phyloP scores from a whole-genome alignment of 1,140 invertebrate species.

The Campodea augens region DNA sequence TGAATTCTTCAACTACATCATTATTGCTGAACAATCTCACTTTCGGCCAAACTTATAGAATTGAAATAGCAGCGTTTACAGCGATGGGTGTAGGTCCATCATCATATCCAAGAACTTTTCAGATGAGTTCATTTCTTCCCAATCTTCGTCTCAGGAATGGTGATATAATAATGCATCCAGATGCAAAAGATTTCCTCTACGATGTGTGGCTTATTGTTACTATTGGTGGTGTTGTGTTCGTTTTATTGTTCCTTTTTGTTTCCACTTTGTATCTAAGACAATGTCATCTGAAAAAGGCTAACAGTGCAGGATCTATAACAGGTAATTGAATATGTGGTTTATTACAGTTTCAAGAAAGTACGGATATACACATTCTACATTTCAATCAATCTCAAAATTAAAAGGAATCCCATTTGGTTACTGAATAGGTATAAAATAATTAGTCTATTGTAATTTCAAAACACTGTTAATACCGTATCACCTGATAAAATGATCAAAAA shows the following conservation, averaged over 20 bases:
- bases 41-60: slow-evolving; percentile 39
- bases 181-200: slow-evolving; percentile 30
- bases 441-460: too few species aligned
- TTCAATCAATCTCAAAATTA: too few species aligned
- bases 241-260: slow-evolving; percentile 49
- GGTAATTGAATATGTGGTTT: too few species aligned
- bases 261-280: slow-evolving; percentile 39
- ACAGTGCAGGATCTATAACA: too few species aligned
- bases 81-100: slow-evolving; percentile 49
- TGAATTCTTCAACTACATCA: slow-evolving; percentile 32
- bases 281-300: slow-evolving; percentile 29
- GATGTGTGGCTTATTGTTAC: slow-evolving; percentile 60
- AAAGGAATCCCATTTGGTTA: too few species aligned
- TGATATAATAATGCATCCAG: slow-evolving; percentile 7
- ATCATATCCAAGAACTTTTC: slow-evolving; percentile 40
- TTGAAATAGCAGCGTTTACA: slow-evolving; percentile 50
- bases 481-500: too few species aligned
- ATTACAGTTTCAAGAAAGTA: too few species aligned
- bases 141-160: not conserved
- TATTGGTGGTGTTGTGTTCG: slow-evolving; percentile 45
- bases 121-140: slow-evolving; percentile 25
- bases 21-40: slow-evolving; percentile 40
- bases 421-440: too few species aligned
- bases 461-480: too few species aligned
- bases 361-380: too few species aligned